Conservation (phyloP, 2,113 vertebrate species). For the Xenopus laevis region DNA sequence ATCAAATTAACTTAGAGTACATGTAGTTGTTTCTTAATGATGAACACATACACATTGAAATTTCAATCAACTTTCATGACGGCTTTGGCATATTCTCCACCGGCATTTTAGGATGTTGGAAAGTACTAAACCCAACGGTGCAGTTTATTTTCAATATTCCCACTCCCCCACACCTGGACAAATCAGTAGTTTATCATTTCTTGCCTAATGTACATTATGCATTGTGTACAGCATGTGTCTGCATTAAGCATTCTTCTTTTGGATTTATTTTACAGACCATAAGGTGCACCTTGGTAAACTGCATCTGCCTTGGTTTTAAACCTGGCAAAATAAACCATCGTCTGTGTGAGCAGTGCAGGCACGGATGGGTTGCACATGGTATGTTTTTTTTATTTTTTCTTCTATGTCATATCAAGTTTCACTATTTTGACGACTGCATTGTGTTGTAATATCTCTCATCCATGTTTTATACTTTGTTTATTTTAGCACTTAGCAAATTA, state of each 20-base stretch:
- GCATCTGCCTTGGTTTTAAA: slow-evolving; percentile 89
- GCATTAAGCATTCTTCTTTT: slow-evolving; percentile 5
- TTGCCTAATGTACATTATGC: no score
- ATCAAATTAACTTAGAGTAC: no score
- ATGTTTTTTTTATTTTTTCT: slow-evolving; percentile 48
- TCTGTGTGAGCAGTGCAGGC: slow-evolving; percentile 91
- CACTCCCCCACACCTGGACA: no score
- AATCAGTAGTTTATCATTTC: no score
- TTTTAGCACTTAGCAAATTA: slow-evolving; percentile 90
- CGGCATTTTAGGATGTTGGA: no score
- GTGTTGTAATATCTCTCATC: not conserved
- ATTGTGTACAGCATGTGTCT: no score
- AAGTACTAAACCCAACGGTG: no score
- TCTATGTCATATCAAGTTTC: not conserved
- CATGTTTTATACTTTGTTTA: slow-evolving; percentile 26
- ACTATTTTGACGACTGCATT: not conserved
- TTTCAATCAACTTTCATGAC: no score
- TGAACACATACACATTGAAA: no score
- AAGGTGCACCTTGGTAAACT: slow-evolving; percentile 89
- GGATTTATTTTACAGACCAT: slow-evolving; percentile 76
- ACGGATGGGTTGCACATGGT: slow-evolving; percentile 98
- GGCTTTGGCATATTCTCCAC: no score
- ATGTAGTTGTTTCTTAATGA: no score
- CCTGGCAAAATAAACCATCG: slow-evolving; percentile 90
- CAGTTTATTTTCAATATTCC: no score